phyloP scores from a whole-genome alignment of 2,888 invertebrate species.

The Ennomos fuscantarius region DNA sequence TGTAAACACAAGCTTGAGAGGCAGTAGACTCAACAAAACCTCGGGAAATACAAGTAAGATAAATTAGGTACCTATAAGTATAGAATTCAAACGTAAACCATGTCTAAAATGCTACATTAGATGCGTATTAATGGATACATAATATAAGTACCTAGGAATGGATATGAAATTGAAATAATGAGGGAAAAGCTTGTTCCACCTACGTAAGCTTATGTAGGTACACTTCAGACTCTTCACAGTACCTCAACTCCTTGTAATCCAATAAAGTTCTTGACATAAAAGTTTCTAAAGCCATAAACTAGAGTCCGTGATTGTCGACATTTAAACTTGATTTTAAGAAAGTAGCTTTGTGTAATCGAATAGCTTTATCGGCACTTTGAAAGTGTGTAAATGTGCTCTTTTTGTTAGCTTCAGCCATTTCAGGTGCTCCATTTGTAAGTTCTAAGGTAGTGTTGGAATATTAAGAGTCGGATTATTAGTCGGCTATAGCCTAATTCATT shows the following conservation, averaged over 20 bases:
- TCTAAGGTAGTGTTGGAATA: not conserved
- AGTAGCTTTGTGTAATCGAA: constrained; percentile 29
- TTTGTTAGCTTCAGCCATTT: constrained; percentile 4
- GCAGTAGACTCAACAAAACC: too few relatives aligned
- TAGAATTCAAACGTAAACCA: too few relatives aligned
- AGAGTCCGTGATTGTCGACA: constrained; percentile 27
- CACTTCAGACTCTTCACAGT: constrained; percentile 1
- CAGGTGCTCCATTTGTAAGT: constrained; percentile 1
- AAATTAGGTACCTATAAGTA: constrained; percentile 4
- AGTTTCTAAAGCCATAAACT: constrained; percentile 23
- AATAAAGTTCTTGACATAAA: constrained; percentile 19
- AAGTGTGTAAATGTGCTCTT: constrained; percentile 14
- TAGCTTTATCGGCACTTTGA: constrained; percentile 18
- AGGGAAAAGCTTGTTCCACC: constrained; percentile 7
- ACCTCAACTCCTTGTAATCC: constrained; percentile 11
- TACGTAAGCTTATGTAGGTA: constrained; percentile 2
- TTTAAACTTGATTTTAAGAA: constrained; percentile 27
- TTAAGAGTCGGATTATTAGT: too few relatives aligned
- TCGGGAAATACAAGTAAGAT: not conserved
- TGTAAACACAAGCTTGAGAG: too few relatives aligned
- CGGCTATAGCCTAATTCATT: too few relatives aligned
- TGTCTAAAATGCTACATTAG: too few relatives aligned
- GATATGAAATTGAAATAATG: not conserved
- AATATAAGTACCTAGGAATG: too few relatives aligned
- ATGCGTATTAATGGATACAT: too few relatives aligned